These are phyloP conservation scores for Bhutanitis thaidina DNA, from an alignment of 2,888 invertebrate species.

Conservation along the genomic window DNA sequence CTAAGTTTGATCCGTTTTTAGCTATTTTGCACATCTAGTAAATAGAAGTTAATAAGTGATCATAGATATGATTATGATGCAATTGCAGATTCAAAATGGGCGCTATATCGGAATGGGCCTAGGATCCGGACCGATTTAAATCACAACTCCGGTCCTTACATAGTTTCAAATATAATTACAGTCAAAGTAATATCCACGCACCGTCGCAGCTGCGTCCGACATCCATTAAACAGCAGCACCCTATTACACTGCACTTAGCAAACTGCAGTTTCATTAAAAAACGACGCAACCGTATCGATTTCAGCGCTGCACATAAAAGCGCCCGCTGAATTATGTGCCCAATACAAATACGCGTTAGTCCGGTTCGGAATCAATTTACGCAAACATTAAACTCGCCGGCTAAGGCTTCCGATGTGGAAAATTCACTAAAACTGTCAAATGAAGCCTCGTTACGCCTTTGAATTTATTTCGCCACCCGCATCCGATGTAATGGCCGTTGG, in stretches of 20 bases:
- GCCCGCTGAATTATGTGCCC: constrained; percentile 9
- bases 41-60: no score
- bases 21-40: no score
- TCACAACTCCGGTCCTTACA: no score
- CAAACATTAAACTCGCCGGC: constrained; percentile 14
- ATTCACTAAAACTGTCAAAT: constrained; percentile 21
- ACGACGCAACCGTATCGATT: constrained; percentile 1
- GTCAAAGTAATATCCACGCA: background rate
- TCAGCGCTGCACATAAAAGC: constrained; percentile 4
- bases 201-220: constrained; percentile 6
- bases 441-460: constrained; percentile 12
- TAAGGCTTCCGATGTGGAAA: constrained; percentile 17
- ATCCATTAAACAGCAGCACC: constrained; percentile 3
- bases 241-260: constrained; percentile 1
- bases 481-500: background rate
- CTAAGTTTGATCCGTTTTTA: no score
- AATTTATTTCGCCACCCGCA: constrained; percentile 13
- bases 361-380: constrained; percentile 17
- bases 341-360: constrained; percentile 9
- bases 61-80: no score
- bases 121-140: no score
- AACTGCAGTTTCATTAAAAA: constrained; percentile 10
- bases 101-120: no score
- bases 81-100: no score
- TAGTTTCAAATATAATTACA: constrained; percentile 8